phyloP scores from a whole-genome alignment of 2,113 vertebrate genomes.

The Platichthys stellatus region DNA sequence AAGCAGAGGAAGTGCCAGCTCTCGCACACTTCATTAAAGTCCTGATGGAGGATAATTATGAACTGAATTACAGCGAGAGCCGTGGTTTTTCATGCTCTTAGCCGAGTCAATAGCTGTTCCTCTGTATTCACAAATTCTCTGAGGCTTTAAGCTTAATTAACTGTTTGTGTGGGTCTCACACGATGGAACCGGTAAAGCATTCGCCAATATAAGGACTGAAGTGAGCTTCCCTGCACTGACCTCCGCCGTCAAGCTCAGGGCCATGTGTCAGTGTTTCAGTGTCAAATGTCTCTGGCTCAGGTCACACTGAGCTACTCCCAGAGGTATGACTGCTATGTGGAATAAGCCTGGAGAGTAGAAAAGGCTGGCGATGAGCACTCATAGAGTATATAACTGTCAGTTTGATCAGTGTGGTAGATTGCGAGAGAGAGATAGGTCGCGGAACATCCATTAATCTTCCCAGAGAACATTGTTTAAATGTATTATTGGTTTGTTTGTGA shows the following conservation, averaged over 20 bases:
- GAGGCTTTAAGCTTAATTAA: neutral
- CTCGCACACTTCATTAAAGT: conserved; percentile 56
- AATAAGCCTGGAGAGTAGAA: conserved; percentile 7
- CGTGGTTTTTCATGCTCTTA: conserved; percentile 3
- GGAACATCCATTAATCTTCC: neutral
- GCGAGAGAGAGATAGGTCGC: neutral
- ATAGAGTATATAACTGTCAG: conserved; percentile 48
- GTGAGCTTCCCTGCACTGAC: conserved; percentile 33
- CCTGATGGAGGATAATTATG: conserved; percentile 54
- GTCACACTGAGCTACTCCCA: conserved; percentile 61
- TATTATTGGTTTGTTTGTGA: neutral
- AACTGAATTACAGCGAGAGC: conserved; percentile 29
- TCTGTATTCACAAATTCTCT: neutral
- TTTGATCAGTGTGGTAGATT: conserved; percentile 44
- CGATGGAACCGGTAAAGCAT: conserved; percentile 21
- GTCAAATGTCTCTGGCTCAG: conserved; percentile 64
- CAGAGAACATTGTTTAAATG: neutral
- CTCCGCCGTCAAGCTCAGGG: conserved; percentile 43
- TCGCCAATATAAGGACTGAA: conserved; percentile 29
- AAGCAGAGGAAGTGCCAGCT: conserved; percentile 59
- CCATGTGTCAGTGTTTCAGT: conserved; percentile 60
- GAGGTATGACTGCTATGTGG: conserved; percentile 58
- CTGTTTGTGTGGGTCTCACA: neutral
- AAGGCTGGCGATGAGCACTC: conserved; percentile 9
- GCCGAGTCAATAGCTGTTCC: conserved; percentile 3